Conservation (phyloP, 2,113 vertebrate genomes). For the Siniperca knerii region DNA sequence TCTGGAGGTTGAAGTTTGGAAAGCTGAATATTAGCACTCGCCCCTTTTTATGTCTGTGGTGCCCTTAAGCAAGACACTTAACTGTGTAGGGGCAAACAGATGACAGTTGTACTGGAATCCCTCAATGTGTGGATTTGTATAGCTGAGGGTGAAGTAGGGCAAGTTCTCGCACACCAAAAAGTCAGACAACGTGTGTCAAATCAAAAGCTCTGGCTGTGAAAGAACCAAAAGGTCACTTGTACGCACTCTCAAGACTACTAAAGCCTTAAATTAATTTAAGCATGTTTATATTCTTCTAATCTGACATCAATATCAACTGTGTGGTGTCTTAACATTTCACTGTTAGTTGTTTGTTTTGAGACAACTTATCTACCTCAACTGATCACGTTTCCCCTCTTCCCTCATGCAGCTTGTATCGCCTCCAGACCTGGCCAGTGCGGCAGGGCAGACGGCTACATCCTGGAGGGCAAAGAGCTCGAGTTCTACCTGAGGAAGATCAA, state of each 20-base stretch:
- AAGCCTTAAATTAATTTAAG: background rate
- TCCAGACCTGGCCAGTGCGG: conserved; percentile 98
- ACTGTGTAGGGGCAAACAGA: background rate
- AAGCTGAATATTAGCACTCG: background rate
- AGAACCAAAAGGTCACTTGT: background rate
- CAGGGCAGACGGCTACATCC: conserved; percentile 94
- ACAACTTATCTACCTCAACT: background rate
- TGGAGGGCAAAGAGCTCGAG: conserved; percentile 98
- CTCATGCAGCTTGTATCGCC: conserved; percentile 92
- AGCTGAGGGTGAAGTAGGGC: background rate
- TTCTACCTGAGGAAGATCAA: conserved; percentile 99
- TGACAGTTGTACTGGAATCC: background rate
- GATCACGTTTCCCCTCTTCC: background rate
- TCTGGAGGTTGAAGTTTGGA: background rate
- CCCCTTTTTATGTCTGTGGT: too few relatives aligned
- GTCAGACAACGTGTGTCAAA: background rate
- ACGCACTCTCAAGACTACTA: background rate
- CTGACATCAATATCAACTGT: background rate
- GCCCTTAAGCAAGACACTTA: too few relatives aligned
- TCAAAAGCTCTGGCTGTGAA: background rate
- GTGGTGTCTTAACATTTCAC: background rate
- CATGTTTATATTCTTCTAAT: background rate
- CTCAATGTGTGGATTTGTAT: background rate
- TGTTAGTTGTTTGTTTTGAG: background rate
- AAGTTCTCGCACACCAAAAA: background rate